Conservation (phyloP, 2,113 vertebrate species). For the Hypanus sabinus region DNA sequence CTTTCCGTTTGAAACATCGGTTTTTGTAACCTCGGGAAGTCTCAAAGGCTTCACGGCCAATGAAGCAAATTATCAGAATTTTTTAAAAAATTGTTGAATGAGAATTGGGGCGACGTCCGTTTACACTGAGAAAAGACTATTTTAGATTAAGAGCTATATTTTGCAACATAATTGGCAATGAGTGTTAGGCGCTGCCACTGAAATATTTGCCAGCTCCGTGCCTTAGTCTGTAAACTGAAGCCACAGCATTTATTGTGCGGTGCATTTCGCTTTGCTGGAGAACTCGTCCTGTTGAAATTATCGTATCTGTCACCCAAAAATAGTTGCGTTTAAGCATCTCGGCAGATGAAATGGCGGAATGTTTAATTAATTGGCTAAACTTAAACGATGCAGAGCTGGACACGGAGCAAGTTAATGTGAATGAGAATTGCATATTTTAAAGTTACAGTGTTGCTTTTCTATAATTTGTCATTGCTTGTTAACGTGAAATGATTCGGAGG, state of each 20-base stretch:
- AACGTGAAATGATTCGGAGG: background rate
- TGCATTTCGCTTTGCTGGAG: background rate
- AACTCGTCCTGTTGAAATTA: no score
- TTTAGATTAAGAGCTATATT: background rate
- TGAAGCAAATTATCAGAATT: background rate
- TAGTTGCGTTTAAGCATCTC: background rate
- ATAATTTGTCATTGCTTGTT: background rate
- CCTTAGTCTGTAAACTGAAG: background rate
- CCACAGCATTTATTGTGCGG: background rate
- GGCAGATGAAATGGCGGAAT: background rate
- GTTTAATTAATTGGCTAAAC: background rate
- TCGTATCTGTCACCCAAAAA: background rate
- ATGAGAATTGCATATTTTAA: background rate
- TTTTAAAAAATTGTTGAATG: background rate
- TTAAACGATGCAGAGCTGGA: background rate
- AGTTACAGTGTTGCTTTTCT: no score
- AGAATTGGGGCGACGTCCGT: background rate
- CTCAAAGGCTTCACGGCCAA: background rate
- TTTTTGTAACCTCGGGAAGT: background rate
- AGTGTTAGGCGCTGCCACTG: background rate
- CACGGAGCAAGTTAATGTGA: background rate
- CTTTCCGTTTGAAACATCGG: background rate
- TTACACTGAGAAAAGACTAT: background rate
- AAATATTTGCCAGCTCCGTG: background rate
- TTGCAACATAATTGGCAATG: background rate